Percentiles rank a stretch among this genome's conserved stretches.
phyloP scores from a whole-genome alignment of 53 echinoderm and acorn worm species.

The Crossaster papposus region DNA sequence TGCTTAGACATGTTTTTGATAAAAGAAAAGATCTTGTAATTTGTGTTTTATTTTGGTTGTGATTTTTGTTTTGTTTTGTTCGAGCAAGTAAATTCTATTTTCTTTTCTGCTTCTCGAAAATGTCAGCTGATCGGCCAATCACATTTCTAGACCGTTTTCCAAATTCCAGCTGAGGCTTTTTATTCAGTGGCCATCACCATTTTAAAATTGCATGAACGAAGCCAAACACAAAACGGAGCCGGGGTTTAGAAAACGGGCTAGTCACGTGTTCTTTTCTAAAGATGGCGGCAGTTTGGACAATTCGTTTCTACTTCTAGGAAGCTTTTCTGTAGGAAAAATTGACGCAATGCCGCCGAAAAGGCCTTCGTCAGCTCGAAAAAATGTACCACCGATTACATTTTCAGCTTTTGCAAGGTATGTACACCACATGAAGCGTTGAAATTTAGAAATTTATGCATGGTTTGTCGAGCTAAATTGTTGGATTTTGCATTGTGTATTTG shows the following conservation, averaged over 20 bases:
- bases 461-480: neutral
- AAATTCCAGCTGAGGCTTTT: too few species aligned
- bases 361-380: constrained; percentile 81
- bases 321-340: constrained; percentile 16
- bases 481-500: neutral
- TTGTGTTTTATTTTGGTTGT: neutral
- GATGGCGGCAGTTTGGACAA: constrained; percentile 83
- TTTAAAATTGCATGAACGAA: too few species aligned
- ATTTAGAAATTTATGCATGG: neutral
- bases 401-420: constrained; percentile 91
- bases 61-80: neutral
- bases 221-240: too few species aligned
- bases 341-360: constrained; percentile 80
- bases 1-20: constrained; percentile 63
- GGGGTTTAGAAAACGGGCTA: neutral
- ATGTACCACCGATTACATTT: constrained; percentile 75
- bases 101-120: too few species aligned
- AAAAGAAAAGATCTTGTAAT: constrained; percentile 2
- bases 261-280: constrained; percentile 52
- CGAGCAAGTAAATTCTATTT: too few species aligned
- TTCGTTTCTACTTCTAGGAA: constrained; percentile 80
- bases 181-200: too few species aligned
- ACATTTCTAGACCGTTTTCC: too few species aligned
- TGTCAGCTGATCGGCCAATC: too few species aligned
- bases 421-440: neutral